These are phyloP conservation scores for Spilarctia lutea DNA, from an alignment of 2,888 invertebrate species.

Conservation along the genomic window DNA sequence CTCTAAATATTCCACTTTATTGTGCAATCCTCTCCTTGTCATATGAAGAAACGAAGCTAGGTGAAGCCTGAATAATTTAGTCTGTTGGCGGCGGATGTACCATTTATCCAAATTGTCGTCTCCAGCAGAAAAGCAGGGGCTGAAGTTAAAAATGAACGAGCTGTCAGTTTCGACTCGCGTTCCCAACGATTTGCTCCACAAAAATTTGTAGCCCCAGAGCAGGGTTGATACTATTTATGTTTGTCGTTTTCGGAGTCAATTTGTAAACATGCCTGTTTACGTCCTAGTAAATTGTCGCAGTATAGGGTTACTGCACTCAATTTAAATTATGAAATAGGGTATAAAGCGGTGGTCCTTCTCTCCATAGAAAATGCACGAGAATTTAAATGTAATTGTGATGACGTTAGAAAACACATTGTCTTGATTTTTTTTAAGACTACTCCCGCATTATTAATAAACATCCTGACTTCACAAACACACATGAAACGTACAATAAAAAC, in stretches of 20 bases:
- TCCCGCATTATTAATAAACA: too few relatives aligned
- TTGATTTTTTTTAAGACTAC: too few relatives aligned
- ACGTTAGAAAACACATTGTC: background rate
- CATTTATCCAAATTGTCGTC: conserved; percentile 84
- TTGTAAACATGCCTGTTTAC: conserved; percentile 48
- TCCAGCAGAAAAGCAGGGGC: conserved; percentile 64
- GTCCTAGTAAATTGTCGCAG: conserved; percentile 8
- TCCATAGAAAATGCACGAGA: background rate
- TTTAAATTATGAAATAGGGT: background rate
- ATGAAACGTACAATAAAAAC: too few relatives aligned
- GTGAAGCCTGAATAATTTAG: conserved; percentile 80
- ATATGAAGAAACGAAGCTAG: conserved; percentile 74
- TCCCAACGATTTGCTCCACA: conserved; percentile 63
- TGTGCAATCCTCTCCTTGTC: conserved; percentile 80
- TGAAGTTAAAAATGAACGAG: conserved; percentile 79
- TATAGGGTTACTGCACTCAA: conserved; percentile 8
- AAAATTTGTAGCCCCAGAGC: conserved; percentile 53
- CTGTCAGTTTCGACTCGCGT: conserved; percentile 67
- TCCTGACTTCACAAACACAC: too few relatives aligned
- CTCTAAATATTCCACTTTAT: conserved; percentile 83
- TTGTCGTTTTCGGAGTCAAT: conserved; percentile 60
- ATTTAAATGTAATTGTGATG: background rate
- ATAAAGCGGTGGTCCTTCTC: background rate
- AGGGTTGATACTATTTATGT: conserved; percentile 63
- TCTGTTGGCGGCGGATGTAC: conserved; percentile 73